Evolutionary conservation across 2,888 invertebrate genomes (phyloP), one percentile per base, ranked within the genome.

Genomic region (Dasypolia templi): DNA sequence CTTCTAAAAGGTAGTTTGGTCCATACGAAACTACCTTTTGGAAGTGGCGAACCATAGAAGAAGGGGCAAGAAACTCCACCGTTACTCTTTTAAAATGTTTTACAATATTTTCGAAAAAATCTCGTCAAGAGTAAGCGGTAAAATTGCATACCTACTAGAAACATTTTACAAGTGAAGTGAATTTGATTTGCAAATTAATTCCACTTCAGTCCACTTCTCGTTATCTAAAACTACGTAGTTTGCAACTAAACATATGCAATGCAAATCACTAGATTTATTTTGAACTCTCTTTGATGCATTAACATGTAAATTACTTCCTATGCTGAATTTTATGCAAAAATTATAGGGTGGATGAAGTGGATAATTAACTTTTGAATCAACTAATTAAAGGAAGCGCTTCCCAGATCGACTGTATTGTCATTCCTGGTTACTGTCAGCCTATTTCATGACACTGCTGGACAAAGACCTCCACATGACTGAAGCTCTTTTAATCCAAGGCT

Each of bases 251-350:
- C 22, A 58, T 71, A 77, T 75, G 64, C 69, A 62, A 66, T 77
- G 63, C 83, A 77, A 83, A 81, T 75, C 1, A 46, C 58, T 17
- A 71, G 65, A 75, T 77, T 75, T 75, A 71, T 83, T 83, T 73
- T 59, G 42, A 65, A 75, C 64, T 55, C 59, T 68, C 56, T 71
- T 61, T 68, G 71, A 65, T 73, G 51, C 22, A 77, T 83, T 83
- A 69, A 62, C 71, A 81, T 83, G 77, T 69, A 55, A 77, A 83
- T 77, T 71, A 69, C 68, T 56, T 59, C 58, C 29, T 26, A 32
- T 44, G 0, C 56, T 75, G 55, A 67, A 46, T 75, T 53, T 14
- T 19, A 69, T 55, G 44, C 39, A 58, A 69, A 75, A 49, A 61
- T 61, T 29, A 49, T 26, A 32, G 22, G 17, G 58, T 32, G 22